Percentiles rank a stretch among this genome's conserved stretches.
These are phyloP conservation scores for Etia nguti DNA, from an alignment of 2,113 vertebrate genomes.

Conservation along the genomic window DNA sequence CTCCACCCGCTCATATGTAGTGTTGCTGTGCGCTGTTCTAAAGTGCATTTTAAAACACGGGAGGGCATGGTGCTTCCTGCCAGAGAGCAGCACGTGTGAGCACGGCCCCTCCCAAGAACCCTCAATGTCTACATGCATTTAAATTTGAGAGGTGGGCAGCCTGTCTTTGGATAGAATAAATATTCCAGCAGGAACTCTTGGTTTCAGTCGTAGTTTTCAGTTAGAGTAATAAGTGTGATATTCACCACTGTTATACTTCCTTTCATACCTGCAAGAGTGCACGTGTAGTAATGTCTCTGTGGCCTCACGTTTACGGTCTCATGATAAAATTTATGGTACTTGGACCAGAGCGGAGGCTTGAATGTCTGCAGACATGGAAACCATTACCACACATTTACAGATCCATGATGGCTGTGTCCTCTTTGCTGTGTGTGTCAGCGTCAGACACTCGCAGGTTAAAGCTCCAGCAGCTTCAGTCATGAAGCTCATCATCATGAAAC, in stretches of 20 bases:
- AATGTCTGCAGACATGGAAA: neutral
- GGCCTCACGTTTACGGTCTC: neutral
- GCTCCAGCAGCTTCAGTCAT: neutral
- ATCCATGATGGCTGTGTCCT: neutral
- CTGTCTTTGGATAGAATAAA: neutral
- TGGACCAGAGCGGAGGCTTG: neutral
- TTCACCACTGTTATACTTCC: neutral
- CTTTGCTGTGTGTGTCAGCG: neutral
- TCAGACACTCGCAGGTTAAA: neutral
- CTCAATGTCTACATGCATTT: no score
- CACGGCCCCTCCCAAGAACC: no score
- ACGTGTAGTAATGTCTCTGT: neutral
- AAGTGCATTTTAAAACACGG: no score
- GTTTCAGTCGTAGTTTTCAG: neutral
- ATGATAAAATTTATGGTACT: neutral
- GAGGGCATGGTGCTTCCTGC: no score
- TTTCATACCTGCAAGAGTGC: fast-evolving
- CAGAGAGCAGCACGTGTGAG: no score
- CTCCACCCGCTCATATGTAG: no score
- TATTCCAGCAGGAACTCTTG: neutral
- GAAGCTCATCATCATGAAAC: neutral
- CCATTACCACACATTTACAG: neutral
- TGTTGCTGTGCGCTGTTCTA: no score
- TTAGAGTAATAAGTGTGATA: neutral
- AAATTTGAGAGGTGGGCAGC: no score